Conservation (phyloP, 2,888 invertebrate species). For the Apamea anceps region DNA sequence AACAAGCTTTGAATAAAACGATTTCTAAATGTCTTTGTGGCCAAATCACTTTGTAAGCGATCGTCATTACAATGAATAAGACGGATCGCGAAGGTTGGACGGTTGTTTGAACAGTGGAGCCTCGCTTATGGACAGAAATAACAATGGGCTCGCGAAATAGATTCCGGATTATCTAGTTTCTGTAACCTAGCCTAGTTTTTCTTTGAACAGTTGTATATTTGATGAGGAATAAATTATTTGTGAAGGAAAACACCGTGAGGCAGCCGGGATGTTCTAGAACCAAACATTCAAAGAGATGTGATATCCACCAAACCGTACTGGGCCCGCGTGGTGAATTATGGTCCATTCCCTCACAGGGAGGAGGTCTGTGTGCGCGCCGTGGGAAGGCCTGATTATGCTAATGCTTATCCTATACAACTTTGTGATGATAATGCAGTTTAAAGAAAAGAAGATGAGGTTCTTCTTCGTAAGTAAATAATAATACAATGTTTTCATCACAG, state of each 20-base stretch:
- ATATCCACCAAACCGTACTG: no score
- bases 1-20: slow-evolving; percentile 23
- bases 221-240: slow-evolving; percentile 6
- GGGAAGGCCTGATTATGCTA: no score
- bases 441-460: no score
- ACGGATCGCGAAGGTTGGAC: slow-evolving; percentile 12
- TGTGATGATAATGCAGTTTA: not conserved
- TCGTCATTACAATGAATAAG: slow-evolving; percentile 31
- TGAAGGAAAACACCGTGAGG: no score
- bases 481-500: not conserved
- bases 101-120: slow-evolving; percentile 26
- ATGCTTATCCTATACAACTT: not conserved
- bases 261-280: no score
- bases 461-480: not conserved
- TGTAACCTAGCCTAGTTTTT: not conserved
- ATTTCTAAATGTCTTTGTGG: slow-evolving; percentile 42
- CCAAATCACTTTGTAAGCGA: slow-evolving; percentile 41
- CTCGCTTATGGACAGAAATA: slow-evolving; percentile 3
- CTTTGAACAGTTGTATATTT: slow-evolving; percentile 7
- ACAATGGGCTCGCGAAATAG: slow-evolving; percentile 24
- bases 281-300: no score
- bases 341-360: no score
- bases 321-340: no score
- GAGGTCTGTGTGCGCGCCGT: no score
- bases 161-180: slow-evolving; percentile 19